Base-by-base conservation (phyloP, 2,888 invertebrate genomes). In the Stratiomys singularior region DNA sequence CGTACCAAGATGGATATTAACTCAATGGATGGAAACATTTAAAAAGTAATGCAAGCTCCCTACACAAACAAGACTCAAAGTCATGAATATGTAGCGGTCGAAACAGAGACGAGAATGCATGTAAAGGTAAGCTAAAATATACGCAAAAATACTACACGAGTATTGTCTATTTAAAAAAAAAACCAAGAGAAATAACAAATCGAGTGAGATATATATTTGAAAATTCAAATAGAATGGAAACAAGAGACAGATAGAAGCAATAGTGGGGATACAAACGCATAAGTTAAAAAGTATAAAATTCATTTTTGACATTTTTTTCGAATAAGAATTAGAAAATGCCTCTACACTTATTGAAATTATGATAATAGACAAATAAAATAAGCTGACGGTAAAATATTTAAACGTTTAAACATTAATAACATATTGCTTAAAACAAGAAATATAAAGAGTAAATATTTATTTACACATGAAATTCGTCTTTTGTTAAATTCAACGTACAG, bases 391-490 rank as follows among this genome's bases (percentile, higher is more conserved):
- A 63, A 37, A 37, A 66, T 37, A 66, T 66, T 66, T 66, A 66
- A 28, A 18, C n/a, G n/a, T 9, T 66, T 30, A 66, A 63, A 37
- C 1, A 66, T 66, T n/a, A 66, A 60, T 66, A 66, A 64, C 27
- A 66, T 7, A n/a, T n/a, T n/a, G n/a, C n/a, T n/a, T 66, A 66
- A 9, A 66, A 37, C 30, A 5, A 37, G 30, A 66, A 37, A 66
- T 37, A 66, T 37, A 66, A 18, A 66, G 66, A 66, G 1, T 30
- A 66, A 66, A 37, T 66, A 66, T 66, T 66, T 66, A 66, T 66
- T 66, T 66, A 66, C 66, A 66, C 4, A 66, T 44, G 37, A 66
- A 66, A 37, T n/a, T 4, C 4, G 52, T 4, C 7, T 52, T 52
- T 52, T 52, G 15, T 52, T 52, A 5, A 52, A 52, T 37, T 37